Evolutionary conservation across 1,140 invertebrate species (phyloP).

Genomic region (Gryon sp.): DNA sequence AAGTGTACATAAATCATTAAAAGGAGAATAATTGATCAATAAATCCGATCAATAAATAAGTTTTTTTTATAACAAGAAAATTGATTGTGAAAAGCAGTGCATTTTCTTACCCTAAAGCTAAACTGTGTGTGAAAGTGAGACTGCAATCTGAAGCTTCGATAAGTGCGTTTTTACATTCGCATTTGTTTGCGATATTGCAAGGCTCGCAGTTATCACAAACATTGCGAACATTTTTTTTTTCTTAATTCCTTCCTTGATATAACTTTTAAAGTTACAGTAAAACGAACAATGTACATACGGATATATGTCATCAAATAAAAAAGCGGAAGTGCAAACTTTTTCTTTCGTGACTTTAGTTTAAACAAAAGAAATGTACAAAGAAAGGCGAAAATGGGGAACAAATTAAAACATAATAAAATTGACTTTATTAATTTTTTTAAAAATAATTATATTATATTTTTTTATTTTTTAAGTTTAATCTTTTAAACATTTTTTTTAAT

Average conservation of each 20-base stretch:
- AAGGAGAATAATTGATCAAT: slow-evolving; percentile 26
- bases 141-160: slow-evolving; percentile 86
- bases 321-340: slow-evolving; percentile 51
- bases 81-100: slow-evolving; percentile 2
- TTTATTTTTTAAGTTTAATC: too few relatives aligned
- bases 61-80: not conserved
- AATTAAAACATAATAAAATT: too few relatives aligned
- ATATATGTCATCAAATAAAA: slow-evolving; percentile 71
- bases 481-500: too few relatives aligned
- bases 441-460: too few relatives aligned
- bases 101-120: slow-evolving; percentile 81
- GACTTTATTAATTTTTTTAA: too few relatives aligned
- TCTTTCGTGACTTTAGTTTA: slow-evolving; percentile 63
- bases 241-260: slow-evolving; percentile 12
- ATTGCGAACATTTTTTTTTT: slow-evolving; percentile 73
- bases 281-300: slow-evolving; percentile 70
- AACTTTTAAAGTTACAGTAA: slow-evolving; percentile 43
- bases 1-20: too few relatives aligned
- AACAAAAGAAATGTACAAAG: too few relatives aligned
- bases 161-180: slow-evolving; percentile 84
- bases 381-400: slow-evolving; percentile 82
- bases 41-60: slow-evolving; percentile 19
- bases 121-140: slow-evolving; percentile 84
- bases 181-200: slow-evolving; percentile 75
- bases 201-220: slow-evolving; percentile 76